Evolutionary conservation across 2,888 invertebrate species (phyloP).

Genomic region (Limnephilus rhombicus): DNA sequence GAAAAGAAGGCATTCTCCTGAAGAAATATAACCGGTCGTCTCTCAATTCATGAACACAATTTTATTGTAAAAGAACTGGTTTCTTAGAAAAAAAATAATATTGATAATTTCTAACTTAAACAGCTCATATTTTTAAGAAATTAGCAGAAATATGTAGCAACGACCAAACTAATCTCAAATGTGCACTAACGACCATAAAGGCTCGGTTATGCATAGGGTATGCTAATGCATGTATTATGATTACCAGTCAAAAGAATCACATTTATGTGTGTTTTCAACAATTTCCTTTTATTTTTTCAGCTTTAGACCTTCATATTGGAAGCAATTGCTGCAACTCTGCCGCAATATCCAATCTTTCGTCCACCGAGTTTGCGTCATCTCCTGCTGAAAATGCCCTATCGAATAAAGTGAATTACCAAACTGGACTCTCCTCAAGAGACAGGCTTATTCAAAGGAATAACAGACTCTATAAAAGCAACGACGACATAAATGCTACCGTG

Average conservation of each 20-base stretch:
- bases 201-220: too few species aligned
- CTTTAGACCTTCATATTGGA: conserved; percentile 52
- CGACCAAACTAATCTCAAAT: too few species aligned
- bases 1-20: too few species aligned
- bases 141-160: too few species aligned
- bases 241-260: neutral
- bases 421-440: conserved; percentile 44
- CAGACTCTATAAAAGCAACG: conserved; percentile 61
- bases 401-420: conserved; percentile 44
- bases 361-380: conserved; percentile 58
- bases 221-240: too few species aligned
- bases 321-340: conserved; percentile 51
- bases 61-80: too few species aligned
- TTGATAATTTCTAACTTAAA: too few species aligned
- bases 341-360: conserved; percentile 59
- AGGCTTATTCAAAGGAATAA: conserved; percentile 51
- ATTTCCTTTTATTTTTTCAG: conserved; percentile 45
- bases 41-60: too few species aligned
- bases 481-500: conserved; percentile 58
- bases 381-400: conserved; percentile 23
- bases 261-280: neutral
- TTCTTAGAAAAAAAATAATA: too few species aligned
- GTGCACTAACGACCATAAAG: too few species aligned
- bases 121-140: too few species aligned
- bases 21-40: too few species aligned